Base-by-base conservation (phyloP, 2,888 invertebrate species). In the Lysandra bellargus region DNA sequence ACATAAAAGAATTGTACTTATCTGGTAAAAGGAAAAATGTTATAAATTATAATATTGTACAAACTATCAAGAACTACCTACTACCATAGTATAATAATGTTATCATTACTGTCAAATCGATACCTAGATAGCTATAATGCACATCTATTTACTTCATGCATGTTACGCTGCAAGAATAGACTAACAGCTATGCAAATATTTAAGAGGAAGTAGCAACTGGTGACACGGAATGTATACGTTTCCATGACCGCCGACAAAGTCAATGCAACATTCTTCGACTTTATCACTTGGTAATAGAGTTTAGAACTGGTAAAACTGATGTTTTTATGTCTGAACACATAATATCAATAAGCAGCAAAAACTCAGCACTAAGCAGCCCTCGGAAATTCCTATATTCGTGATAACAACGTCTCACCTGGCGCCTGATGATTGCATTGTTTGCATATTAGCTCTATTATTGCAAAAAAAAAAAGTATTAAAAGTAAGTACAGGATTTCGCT, bases 161-260 rank as follows among this genome's bases (percentile, higher is more conserved):
- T 33, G 14, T 14, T 69, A 37, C 37, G 69, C 33, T 14, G 14
- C 17, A 69, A 33, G 69, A 69, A 69, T 37, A 69, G 69, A 37
- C 33, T 14, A 69, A 69, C 69, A 69, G 4, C 6, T 30, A 69
- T 69, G 69, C 69, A 69, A 69, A 69, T 69, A 69, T 69, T 69
- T 69, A 69, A 14, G 69, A 17, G 69, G 69, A 69, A 69, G 33
- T 69, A 69, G 3, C 33, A 69, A 37, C 33, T 69, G 30, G 33
- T 5, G 33, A 69, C 33, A 64, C 30, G 12, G 30, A 64, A 64
- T 4, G 1, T 57, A 17, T 57, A 57, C 17, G 57, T 57, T 57
- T 57, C 17, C 17, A 17, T 4, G 57, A 5, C 17, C 57, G 17
- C 57, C 17, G 57, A 57, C 57, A 57, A 17, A 17, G 12, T 57